Base-by-base conservation (phyloP, 1,140 invertebrate species). In the Bacillus rossius region DNA sequence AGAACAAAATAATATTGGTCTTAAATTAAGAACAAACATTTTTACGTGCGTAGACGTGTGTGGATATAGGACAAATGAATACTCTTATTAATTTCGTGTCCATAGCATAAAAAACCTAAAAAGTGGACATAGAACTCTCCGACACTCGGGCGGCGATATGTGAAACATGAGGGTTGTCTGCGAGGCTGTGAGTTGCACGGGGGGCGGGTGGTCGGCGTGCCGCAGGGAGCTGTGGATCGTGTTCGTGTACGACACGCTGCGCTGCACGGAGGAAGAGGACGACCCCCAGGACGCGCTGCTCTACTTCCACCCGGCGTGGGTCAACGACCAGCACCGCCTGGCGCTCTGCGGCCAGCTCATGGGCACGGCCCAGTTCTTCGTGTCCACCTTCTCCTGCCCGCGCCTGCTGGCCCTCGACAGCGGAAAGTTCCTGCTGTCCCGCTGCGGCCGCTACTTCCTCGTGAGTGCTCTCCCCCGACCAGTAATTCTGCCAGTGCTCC, bases 271-370 rank as follows among this genome's bases (percentile, higher is more conserved):
- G 37, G 90, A 92, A 71, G 87, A 88, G 60, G 89, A 92, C 73
- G 90, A 94, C 75, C 88, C 89, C n/a, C 84, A 86, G 50, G 82
- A 89, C 48, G 88, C 90, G 16, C 85, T 94, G 50, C 74, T 92
- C n/a, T 94, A 92, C 68, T 94, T 92, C 72, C 87, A 92, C 75
- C 91, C 91, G 2, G 81, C 84, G 29, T 92, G 90, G 88, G 89
- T 92, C 8, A 89, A 86, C 1, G 86, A 88, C 58, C 83, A 86
- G 3, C 88, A 91, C 69, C 82, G 87, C 66, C 79, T 89, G 60
- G 86, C 88, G 16, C 71, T 92, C 0, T 90, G 87, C 69, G 87
- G 88, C 50, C 88, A 93, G 74, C 72, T 93, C 20, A 89, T 93
- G 79, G 89, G 91, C 22, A 82, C 89, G 16, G 81, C 85, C 61